Evolutionary conservation across 2,113 vertebrate genomes (phyloP), one percentile per base, ranked within the genome.

Genomic region (Eolophus roseicapilla): DNA sequence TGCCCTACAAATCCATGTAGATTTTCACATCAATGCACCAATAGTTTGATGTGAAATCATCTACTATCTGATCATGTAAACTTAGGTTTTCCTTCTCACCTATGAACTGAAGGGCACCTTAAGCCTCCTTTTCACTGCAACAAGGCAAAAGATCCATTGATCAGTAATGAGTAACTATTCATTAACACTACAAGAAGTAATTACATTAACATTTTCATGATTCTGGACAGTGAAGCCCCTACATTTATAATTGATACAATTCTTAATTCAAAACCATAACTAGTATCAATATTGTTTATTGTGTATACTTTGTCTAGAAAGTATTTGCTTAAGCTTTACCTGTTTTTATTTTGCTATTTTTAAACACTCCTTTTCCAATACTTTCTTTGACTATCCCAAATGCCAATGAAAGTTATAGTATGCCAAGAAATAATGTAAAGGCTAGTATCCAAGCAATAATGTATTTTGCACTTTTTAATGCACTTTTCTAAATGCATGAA

Each of bases 261-360:
- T 31, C n/a, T 69, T 86, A 78, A 70, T 70, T 67, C 41, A 89
- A 96, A 96, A 39, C 37, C 90, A 75, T 57, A n/a, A 86, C 15
- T 79, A 86, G 50, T 92, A 76, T 81, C 44, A 59, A 4, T 81
- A n/a, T 11, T 47, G 9, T 84, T 52, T 88, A 76, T 94, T 74
- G 80, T 25, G 16, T 59, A 5, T 76, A 73, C 31, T 94, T 95
- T 84, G 15, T 74, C 92, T 65, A 37, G 18, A 82, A 64, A 17
- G 41, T 25, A 43, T 7, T 85, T 95, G 68, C 50, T 82, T 90
- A 68, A 75, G 79, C 4, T 10, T 71, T 63, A 86, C 19, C 50
- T 83, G 68, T 90, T 67, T 41, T 24, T n/a, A n/a, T 93, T 78
- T 74, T 43, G 11, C 13, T 59, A 10, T 52, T 91, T 92, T 83